These are phyloP conservation scores for Tenthredo scrophulariae DNA, from an alignment of 2,888 invertebrate genomes.

Conservation along the genomic window DNA sequence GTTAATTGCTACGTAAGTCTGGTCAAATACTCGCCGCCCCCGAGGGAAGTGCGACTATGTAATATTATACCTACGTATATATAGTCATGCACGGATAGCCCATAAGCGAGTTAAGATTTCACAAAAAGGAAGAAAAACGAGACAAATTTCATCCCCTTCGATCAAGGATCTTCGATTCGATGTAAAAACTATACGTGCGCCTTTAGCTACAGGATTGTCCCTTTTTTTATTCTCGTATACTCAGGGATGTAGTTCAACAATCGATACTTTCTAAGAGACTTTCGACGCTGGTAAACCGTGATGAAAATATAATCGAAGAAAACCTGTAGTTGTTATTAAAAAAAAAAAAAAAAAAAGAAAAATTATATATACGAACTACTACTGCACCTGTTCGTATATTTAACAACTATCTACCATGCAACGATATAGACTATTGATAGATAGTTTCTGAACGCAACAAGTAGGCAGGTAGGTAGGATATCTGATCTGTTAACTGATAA, in stretches of 20 bases:
- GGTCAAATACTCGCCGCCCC: conserved; percentile 72
- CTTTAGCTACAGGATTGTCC: background rate
- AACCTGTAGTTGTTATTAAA: background rate
- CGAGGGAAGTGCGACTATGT: conserved; percentile 55
- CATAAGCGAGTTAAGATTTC: background rate
- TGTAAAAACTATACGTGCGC: background rate
- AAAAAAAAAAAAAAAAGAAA: background rate
- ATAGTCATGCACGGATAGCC: background rate
- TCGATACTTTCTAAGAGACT: conserved; percentile 23
- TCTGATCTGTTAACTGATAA: conserved; percentile 70
- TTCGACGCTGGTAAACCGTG: background rate
- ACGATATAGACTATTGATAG: conserved; percentile 33
- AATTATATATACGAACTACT: background rate
- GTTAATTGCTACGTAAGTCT: conserved; percentile 76
- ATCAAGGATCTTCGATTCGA: background rate
- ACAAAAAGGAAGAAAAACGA: background rate
- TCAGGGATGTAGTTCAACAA: background rate
- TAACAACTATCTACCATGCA: conserved; percentile 34
- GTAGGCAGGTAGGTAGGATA: conserved; percentile 34
- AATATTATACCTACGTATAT: background rate
- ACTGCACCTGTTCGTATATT: conserved; percentile 48
- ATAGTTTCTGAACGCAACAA: conserved; percentile 48
- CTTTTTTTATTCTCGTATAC: background rate
- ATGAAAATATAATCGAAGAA: background rate
- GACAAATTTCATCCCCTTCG: background rate